Base-by-base conservation (phyloP, 2,888 invertebrate species). In the Oscheius sp. region DNA sequence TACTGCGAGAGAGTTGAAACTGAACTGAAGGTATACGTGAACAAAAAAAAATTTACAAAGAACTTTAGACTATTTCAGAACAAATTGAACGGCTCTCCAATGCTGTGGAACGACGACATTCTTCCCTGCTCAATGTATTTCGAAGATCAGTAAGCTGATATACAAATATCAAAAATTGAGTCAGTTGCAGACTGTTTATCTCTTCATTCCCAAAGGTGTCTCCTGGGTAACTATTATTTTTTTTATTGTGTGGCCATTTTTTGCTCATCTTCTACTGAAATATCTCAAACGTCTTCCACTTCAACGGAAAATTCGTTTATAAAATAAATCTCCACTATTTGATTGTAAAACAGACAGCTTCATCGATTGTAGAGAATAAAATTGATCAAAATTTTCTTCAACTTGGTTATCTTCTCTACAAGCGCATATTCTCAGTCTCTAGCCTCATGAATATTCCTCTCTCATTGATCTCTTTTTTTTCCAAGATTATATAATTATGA, bases 201-300 rank as follows among this genome's bases (percentile, higher is more conserved):
- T 77, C 52, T 63, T 78, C 25, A 75, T 78, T 1, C 80, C 80
- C 6, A 70, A 69, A 29, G 59, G 66, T 13, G 70, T 70, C 18
- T 74, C 77, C 29, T 80, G 76, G 74, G 43, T 52, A 18, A 68
- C 75, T 1, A 64, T 78, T 1, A 59, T 78, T n/a, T 78, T 77
- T 61, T 76, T 80, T 53, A 64, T 80, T 1, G 59, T 80, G 43
- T 80, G 80, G 80, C 80, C 80, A 5, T 78, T 80, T 64, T 64
- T 80, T 2, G 76, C 75, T 23, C 70, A 78, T 49, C 71, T 78
- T 35, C 43, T 80, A 29, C 53, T 77, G 23, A 69, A 72, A 74
- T 84, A 77, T 77, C 61, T 79, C 41, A n/a, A 18, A 5, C 49
- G 49, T 35, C 35, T 3, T 35, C 5, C 35, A 2, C 49, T 49